These are phyloP conservation scores for Epirrhoe tristata DNA, from an alignment of 2,888 invertebrate genomes.

Conservation along the genomic window DNA sequence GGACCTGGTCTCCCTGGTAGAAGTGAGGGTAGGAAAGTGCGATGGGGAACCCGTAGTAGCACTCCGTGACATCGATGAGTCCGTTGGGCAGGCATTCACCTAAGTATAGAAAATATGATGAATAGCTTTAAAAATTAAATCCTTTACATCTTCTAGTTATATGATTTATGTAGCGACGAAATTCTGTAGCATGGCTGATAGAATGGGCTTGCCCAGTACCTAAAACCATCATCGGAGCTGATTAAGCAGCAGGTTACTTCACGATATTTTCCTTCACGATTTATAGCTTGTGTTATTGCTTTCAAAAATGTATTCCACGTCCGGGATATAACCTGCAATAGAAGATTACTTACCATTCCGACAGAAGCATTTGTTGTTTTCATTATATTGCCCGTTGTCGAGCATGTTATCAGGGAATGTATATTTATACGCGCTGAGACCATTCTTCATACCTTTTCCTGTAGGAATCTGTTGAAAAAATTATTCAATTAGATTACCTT, in stretches of 20 bases:
- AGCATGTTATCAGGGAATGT: slow-evolving; percentile 91
- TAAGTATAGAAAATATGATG: slow-evolving; percentile 39
- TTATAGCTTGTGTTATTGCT: too few species aligned
- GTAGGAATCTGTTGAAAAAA: slow-evolving; percentile 81
- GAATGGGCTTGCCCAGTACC: too few species aligned
- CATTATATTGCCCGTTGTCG: slow-evolving; percentile 89
- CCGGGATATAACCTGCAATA: neutral
- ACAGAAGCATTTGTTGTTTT: slow-evolving; percentile 94
- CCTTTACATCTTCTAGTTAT: too few species aligned
- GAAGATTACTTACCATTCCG: slow-evolving; percentile 79
- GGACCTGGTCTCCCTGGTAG: slow-evolving; percentile 88
- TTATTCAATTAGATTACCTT: neutral
- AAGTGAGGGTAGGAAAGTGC: slow-evolving; percentile 96
- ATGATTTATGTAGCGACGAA: too few species aligned
- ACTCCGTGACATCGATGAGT: slow-evolving; percentile 92
- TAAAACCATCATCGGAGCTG: too few species aligned
- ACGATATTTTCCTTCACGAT: too few species aligned
- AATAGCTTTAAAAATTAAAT: neutral
- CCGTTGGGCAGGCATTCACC: slow-evolving; percentile 90
- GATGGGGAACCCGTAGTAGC: slow-evolving; percentile 96
- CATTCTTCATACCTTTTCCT: slow-evolving; percentile 86
- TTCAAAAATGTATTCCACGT: too few species aligned
- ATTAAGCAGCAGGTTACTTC: too few species aligned
- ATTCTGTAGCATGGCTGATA: too few species aligned
- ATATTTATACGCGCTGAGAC: slow-evolving; percentile 89